Base-by-base conservation (phyloP, 2,888 invertebrate species). In the Hoplodrina ambigua region DNA sequence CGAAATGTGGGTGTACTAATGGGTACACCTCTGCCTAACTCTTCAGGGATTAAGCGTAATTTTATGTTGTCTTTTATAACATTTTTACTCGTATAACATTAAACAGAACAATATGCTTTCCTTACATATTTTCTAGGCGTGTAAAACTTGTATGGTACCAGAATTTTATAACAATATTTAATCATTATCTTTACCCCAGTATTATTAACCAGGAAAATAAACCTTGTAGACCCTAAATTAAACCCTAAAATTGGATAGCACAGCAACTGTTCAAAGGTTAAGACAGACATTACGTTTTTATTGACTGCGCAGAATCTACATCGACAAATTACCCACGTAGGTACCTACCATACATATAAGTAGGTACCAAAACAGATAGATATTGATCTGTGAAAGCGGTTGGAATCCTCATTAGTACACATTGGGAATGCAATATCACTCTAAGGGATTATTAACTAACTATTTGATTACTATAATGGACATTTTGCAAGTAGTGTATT, bases 371-470 rank as follows among this genome's bases (percentile, higher is more conserved):
- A 74, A 72, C 68, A 30, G 54, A 75, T 71, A 65, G 80, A 63
- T 75, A 77, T 80, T 65, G 77, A 83, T 75, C 60, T 55, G 37
- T 61, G 56, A 46, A 57, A 59, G 65, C 67, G 55, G 58, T 69
- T 55, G 52, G 44, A 62, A 46, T 66, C 41, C 72, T 80, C 63
- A 75, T 82, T 77, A 77, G 69, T 57, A 66, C 37, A 58, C 49
- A 66, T 56, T 67, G 57, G 61, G 49, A 56, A 66, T 72, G 57
- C 58, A 63, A 67, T 80, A 61, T 56, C 33, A 44, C 30, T n/a
- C n/a, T n/a, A n/a, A n/a, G n/a, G n/a, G n/a, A n/a, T n/a, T n/a
- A n/a, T n/a, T n/a, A n/a, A n/a, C n/a, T n/a, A n/a, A n/a, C n/a
- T n/a, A n/a, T n/a, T n/a, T n/a, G n/a, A n/a, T n/a, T n/a, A n/a